phyloP scores from a whole-genome alignment of 2,797 vertebrate species.

The Morus bassanus region DNA sequence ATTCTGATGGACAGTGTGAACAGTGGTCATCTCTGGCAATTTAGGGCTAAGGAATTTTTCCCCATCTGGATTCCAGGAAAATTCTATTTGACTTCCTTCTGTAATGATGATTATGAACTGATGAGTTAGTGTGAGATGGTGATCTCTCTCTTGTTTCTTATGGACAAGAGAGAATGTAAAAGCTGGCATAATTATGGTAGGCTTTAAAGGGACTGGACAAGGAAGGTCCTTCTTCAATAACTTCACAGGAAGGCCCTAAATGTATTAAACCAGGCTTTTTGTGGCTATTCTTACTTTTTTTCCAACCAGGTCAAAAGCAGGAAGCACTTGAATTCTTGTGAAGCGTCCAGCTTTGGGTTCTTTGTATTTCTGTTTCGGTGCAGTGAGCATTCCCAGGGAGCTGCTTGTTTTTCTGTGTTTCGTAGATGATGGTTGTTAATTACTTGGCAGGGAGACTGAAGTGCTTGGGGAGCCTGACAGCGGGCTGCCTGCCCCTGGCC shows the following conservation, averaged over 20 bases:
- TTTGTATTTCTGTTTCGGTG: conserved; percentile 35
- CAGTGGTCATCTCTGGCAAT: background rate
- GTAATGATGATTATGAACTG: background rate
- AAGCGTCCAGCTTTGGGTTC: conserved; percentile 31
- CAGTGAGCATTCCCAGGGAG: background rate
- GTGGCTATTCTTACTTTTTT: background rate
- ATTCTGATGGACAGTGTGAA: background rate
- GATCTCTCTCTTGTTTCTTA: background rate
- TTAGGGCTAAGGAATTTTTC: background rate
- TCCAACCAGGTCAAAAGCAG: conserved; percentile 60
- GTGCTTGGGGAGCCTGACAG: background rate
- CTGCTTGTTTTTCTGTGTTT: background rate
- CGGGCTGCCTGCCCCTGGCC: background rate
- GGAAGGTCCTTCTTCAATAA: conserved; percentile 13
- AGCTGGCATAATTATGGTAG: background rate
- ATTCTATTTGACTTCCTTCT: background rate
- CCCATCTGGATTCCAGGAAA: background rate
- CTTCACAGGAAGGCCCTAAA: conserved; percentile 37
- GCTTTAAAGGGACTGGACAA: background rate
- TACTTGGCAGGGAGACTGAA: conserved; percentile 8
- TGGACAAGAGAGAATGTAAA: background rate
- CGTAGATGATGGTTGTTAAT: background rate
- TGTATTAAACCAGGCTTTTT: conserved; percentile 20
- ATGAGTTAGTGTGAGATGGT: background rate
- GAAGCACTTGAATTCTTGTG: conserved; percentile 58